Base-by-base conservation (phyloP, 2,797 vertebrate species). In the Typhlichthys eigenmanni region DNA sequence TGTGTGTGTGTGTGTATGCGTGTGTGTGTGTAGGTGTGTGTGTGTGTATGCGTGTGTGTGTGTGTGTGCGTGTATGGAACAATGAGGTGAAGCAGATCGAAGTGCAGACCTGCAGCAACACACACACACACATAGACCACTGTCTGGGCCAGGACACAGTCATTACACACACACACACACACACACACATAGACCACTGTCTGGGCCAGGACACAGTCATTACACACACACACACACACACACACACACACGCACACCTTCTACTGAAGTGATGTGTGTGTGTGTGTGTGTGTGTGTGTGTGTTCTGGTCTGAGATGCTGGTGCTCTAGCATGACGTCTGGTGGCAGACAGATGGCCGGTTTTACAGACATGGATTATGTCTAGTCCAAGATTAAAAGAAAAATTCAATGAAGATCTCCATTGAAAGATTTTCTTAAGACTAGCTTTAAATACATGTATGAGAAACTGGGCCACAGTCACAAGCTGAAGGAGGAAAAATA, bases 21-120 rank as follows among this genome's bases (percentile, higher is more conserved):
- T 34, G 51, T 3, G 34, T 51, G n/a, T n/a, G n/a, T n/a, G n/a
- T n/a, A n/a, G n/a, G n/a, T 17, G 52, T 17, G 52, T 57, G 53
- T 14, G 60, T 45, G 32, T 32, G 55, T 34, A 55, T 47, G 38
- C 46, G 24, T 48, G 67, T 68, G 17, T 50, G 67, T 67, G 78
- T 60, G 64, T 47, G 64, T 16, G 59, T n/a, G 62, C 24, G 69
- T 13, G 71, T 8, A 55, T 46, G 55, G 3, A 50, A 34, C 9
- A 63, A 56, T 68, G 53, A 50, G 60, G 68, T 19, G 19, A 19
- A 19, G 19, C 19, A 19, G 19, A 19, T 19, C 32, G 65, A 54
- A 55, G 64, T 66, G 76, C 60, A 60, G 57, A 63, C 54, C 34
- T 34, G 34, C 19, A 2, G 34, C 34, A 14, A 51, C n/a, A 51